Base-by-base conservation (phyloP, 2,888 invertebrate genomes). In the Palloptera scutellata region DNA sequence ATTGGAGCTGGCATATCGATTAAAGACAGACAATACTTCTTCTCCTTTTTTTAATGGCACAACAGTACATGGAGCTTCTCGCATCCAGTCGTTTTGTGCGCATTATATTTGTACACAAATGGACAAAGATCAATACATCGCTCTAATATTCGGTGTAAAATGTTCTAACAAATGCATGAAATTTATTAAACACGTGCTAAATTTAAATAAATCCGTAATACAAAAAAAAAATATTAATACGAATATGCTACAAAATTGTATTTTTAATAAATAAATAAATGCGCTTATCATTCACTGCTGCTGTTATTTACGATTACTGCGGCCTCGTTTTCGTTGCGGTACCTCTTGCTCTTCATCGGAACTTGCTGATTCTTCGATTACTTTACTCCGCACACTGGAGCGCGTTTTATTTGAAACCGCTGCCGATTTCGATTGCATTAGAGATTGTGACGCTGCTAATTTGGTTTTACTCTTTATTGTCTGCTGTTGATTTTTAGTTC, bases 291-390 rank as follows among this genome's bases (percentile, higher is more conserved):
- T 48, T 12, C 12, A 55, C 12, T 40, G 51, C 19, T 1, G n/a
- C 40, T 53, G 10, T 59, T 51, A 71, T 62, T 71, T 70, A 13
- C 68, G 72, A 67, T 70, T 74, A 58, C 67, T 73, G 40, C 78
- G 76, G 1, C 78, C 78, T n/a, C 74, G 73, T 66, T 78, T 78
- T 42, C 75, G 66, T 61, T 72, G 72, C 13, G 77, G 77, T 60
- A 74, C 70, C 43, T 73, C 69, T 11, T 64, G 48, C 9, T 76
- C 73, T 3, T 77, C 73, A 17, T 75, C 75, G 1, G 77, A 76
- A 53, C 75, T 76, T 17, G 71, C 74, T 0, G 77, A 75, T 2
- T 79, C 79, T 55, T 76, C 73, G 55, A 77, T 74, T 10, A 76
- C 71, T 67, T 66, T 75, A 41, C 66, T 76, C 13, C 72, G 74